Conservation (phyloP, 2,797 vertebrate species). For the Ispidina lecontei region DNA sequence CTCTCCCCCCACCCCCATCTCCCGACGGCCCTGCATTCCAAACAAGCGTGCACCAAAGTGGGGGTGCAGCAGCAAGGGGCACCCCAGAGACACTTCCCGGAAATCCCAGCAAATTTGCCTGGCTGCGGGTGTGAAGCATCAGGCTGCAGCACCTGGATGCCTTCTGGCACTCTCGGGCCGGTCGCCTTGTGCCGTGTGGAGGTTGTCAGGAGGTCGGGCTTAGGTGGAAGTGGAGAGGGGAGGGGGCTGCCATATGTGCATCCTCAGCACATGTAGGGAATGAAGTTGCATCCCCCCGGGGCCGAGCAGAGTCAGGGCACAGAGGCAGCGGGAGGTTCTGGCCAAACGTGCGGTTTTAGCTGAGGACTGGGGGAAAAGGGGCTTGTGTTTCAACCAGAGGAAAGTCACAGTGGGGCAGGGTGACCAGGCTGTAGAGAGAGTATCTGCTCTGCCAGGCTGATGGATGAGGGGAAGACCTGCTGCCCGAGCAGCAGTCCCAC, state of each 20-base stretch:
- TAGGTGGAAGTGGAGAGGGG: constrained; percentile 55
- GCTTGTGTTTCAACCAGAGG: neutral
- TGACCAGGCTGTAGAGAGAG: neutral
- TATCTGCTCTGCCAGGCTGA: accelerated
- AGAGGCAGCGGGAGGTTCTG: neutral
- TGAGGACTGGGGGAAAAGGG: neutral
- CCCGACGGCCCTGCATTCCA: constrained; percentile 80
- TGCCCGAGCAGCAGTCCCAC: accelerated
- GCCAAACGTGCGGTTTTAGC: neutral
- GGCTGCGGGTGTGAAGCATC: constrained; percentile 56
- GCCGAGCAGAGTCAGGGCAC: constrained; percentile 25
- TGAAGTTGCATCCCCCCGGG: constrained; percentile 45
- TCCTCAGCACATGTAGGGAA: constrained; percentile 50
- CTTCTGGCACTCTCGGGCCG: constrained; percentile 45
- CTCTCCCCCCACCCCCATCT: neutral
- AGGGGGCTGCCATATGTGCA: constrained; percentile 47
- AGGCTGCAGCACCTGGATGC: constrained; percentile 58
- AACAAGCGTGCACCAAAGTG: constrained; percentile 71
- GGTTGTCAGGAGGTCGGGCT: constrained; percentile 58
- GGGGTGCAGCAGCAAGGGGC: constrained; percentile 91
- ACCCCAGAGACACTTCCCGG: constrained; percentile 88
- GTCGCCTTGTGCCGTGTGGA: constrained; percentile 5
- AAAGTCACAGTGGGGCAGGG: neutral
- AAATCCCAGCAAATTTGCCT: constrained; percentile 66
- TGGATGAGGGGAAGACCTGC: neutral